Evolutionary conservation across 2,113 vertebrate genomes (phyloP).

Genomic region (Morone saxatilis): DNA sequence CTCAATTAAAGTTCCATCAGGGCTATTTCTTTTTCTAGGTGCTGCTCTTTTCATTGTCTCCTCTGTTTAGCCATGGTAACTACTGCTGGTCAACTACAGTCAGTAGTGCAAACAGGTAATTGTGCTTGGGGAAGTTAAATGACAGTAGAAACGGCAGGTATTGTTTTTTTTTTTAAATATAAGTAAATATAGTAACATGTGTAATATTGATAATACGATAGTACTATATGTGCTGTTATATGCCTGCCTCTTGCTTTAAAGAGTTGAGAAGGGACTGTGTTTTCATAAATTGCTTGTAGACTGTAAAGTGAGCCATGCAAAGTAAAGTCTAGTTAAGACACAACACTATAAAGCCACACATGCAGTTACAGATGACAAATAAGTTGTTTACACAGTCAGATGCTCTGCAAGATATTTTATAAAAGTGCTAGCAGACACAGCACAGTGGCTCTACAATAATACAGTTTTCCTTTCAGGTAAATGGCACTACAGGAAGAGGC

Average conservation of each 20-base stretch:
- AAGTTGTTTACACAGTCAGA: constrained; percentile 4
- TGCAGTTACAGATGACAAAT: not conserved
- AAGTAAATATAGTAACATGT: not conserved
- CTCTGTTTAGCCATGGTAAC: not conserved
- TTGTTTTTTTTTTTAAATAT: not conserved
- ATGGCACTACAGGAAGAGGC: not conserved
- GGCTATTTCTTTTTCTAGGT: not conserved
- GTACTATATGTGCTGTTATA: no score
- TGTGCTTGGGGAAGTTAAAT: not conserved
- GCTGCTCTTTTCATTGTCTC: constrained; percentile 14
- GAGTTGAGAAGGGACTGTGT: not conserved
- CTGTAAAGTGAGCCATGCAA: not conserved
- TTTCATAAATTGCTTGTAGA: constrained; percentile 1
- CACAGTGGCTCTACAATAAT: constrained; percentile 6
- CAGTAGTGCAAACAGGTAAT: not conserved
- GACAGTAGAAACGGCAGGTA: not conserved
- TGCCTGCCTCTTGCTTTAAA: not conserved
- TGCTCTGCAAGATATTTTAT: constrained; percentile 1
- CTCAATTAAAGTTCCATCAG: constrained; percentile 16
- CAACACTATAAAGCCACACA: not conserved
- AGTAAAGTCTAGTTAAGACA: not conserved
- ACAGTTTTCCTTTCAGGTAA: constrained; percentile 11
- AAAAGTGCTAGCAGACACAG: not conserved
- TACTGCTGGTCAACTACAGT: not conserved
- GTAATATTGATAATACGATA: not conserved